These are phyloP conservation scores for Propithecus coquereli DNA, from an alignment of 2,113 vertebrate species.

Conservation along the genomic window DNA sequence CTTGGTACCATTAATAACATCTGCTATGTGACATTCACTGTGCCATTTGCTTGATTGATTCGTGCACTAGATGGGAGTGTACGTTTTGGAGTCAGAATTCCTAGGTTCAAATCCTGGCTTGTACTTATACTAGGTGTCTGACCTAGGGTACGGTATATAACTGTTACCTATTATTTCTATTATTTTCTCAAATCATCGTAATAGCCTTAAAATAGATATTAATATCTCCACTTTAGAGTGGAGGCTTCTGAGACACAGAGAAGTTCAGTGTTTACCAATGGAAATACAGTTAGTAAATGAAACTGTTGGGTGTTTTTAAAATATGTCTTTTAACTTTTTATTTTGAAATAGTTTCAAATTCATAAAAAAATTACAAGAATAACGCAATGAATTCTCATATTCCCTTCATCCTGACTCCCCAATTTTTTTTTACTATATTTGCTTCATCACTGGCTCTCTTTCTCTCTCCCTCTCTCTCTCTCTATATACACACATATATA, in stretches of 20 bases:
- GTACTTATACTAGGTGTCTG: not conserved
- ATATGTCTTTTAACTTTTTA: not conserved
- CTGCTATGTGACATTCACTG: not conserved
- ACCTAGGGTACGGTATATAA: not conserved
- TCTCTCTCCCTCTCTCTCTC: not conserved
- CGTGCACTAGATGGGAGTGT: not conserved
- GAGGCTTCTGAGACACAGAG: not conserved
- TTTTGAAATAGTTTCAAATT: constrained; percentile 22
- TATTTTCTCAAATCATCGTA: not conserved
- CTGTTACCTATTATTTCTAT: not conserved
- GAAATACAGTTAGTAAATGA: not conserved
- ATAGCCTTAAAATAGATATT: not conserved
- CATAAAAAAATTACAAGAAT: not conserved
- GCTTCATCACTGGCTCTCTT: not conserved
- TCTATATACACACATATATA: not conserved
- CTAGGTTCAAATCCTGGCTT: not conserved
- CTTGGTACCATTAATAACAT: not conserved
- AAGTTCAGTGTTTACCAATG: not conserved
- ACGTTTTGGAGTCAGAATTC: not conserved
- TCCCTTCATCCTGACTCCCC: not conserved
- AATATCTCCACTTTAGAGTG: not conserved
- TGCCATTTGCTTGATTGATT: not conserved
- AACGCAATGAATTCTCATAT: not conserved
- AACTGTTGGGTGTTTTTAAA: not conserved
- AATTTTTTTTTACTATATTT: not conserved